Evolutionary conservation across 2,113 vertebrate genomes (phyloP).

Genomic region (Channa argus): DNA sequence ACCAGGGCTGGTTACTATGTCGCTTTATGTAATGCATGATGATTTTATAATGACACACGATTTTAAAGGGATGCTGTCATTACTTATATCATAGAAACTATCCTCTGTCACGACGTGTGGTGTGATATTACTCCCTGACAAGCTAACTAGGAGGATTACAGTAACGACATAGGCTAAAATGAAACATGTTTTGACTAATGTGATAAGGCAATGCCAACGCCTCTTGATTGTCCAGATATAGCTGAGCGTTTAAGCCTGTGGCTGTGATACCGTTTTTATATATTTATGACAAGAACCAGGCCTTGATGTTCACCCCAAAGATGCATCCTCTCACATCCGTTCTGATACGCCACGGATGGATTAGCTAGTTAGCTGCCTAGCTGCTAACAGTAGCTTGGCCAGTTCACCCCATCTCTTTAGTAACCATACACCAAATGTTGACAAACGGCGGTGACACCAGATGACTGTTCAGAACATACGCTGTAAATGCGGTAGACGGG

Average conservation of each 20-base stretch:
- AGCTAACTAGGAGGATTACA: slow-evolving; percentile 6
- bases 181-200: not conserved
- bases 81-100: too few species aligned
- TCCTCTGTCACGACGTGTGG: too few species aligned
- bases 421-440: not conserved
- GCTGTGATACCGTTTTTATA: not conserved
- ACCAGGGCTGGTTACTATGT: too few species aligned
- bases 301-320: slow-evolving; percentile 7
- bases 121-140: too few species aligned
- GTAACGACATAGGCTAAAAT: not conserved
- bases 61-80: too few species aligned
- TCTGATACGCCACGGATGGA: slow-evolving; percentile 66
- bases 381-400: slow-evolving; percentile 40
- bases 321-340: slow-evolving; percentile 51
- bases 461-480: fast-evolving
- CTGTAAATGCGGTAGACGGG: fast-evolving
- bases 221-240: not conserved
- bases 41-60: too few species aligned
- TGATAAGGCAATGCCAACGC: slow-evolving; percentile 12
- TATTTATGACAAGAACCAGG: not conserved
- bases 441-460: fast-evolving
- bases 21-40: too few species aligned
- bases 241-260: not conserved
- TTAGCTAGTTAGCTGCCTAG: slow-evolving; percentile 58
- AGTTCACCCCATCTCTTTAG: not conserved